A percentile compares a stretch with the other conserved stretches of the same genome.
Conservation (phyloP, 2,113 vertebrate genomes). For the Syngnathoides biaculeatus region DNA sequence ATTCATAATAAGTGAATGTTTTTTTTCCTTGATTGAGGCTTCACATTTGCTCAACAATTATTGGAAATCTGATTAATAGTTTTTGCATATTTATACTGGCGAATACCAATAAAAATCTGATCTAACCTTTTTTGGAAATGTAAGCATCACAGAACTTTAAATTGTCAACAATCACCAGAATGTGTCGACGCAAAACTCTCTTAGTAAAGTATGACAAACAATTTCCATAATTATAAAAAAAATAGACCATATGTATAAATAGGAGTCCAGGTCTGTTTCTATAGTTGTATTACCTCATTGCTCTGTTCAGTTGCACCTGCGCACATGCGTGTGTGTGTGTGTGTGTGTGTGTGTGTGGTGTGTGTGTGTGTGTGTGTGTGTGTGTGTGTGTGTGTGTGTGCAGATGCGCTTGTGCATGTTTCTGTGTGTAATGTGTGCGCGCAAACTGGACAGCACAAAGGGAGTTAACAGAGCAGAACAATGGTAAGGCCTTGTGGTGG, state of each 20-base stretch:
- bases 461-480: constrained; percentile 67
- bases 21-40: background rate
- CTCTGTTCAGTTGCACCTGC: constrained; percentile 65
- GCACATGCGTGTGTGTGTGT: constrained; percentile 45
- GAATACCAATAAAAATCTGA: background rate
- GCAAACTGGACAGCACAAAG: constrained; percentile 56
- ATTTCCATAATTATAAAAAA: constrained; percentile 25
- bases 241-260: constrained; percentile 61
- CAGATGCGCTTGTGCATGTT: background rate
- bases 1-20: background rate
- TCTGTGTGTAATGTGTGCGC: constrained; percentile 26
- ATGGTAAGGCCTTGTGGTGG: constrained; percentile 70
- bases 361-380: constrained; percentile 54
- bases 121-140: background rate
- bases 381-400: constrained; percentile 23
- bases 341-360: constrained; percentile 47
- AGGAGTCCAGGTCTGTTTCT: constrained; percentile 51
- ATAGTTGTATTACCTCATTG: constrained; percentile 46
- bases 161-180: background rate
- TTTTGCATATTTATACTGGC: background rate
- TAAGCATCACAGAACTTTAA: background rate
- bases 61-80: background rate
- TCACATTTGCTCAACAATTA: background rate
- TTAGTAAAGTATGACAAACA: constrained; percentile 13
- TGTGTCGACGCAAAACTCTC: constrained; percentile 18